Percentiles rank a stretch among this genome's conserved stretches.
These are phyloP conservation scores for Caenorhabditis wallacei DNA, from an alignment of 2,888 invertebrate genomes.

Conservation along the genomic window DNA sequence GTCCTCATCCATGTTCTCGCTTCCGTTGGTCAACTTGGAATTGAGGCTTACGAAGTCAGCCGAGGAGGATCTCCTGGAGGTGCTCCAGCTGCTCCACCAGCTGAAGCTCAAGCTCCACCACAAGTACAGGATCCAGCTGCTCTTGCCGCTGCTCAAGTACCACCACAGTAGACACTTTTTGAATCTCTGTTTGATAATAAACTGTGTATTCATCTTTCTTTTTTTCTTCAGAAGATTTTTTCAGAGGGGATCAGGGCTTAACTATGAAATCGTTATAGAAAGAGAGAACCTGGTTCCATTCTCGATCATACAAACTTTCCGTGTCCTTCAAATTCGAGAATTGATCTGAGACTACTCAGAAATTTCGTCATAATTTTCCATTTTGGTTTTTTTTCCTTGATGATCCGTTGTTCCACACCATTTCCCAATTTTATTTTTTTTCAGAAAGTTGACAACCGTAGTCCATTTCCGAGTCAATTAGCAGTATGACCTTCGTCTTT, in stretches of 20 bases:
- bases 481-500: conserved; percentile 54
- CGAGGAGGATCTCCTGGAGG: conserved; percentile 38
- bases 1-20: conserved; percentile 66
- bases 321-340: neutral
- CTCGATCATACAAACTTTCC: no score
- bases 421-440: conserved; percentile 25
- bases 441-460: conserved; percentile 47
- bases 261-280: no score
- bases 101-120: conserved; percentile 19
- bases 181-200: conserved; percentile 9
- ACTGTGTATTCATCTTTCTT: neutral
- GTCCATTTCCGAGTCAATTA: conserved; percentile 58
- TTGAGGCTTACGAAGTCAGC: conserved; percentile 63
- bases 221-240: neutral
- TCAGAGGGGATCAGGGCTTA: no score
- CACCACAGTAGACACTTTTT: conserved; percentile 16
- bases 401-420: conserved; percentile 25
- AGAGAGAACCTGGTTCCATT: no score
- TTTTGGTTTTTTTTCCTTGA: neutral
- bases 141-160: conserved; percentile 19
- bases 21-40: conserved; percentile 62
- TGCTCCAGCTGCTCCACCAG: conserved; percentile 27
- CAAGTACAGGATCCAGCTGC: conserved; percentile 24
- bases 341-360: neutral
- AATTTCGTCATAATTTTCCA: conserved; percentile 1